Evolutionary conservation across 2,113 vertebrate genomes (phyloP), one percentile per base, ranked within the genome.

Genomic region (Carassius carassius): DNA sequence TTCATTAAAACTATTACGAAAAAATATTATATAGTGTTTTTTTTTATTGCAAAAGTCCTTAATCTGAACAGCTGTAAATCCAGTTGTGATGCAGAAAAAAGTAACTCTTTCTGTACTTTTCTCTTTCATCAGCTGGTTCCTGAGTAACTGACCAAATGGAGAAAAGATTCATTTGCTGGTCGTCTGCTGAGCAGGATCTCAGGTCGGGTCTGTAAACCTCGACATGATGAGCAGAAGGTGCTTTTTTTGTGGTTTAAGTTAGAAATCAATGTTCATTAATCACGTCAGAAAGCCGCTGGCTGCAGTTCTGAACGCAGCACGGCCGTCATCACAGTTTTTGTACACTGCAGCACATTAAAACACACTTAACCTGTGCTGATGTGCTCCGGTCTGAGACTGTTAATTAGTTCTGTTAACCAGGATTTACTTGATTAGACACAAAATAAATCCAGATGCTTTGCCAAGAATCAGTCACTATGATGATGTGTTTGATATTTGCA

Each of bases 181-280:
- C 5, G 19, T 47, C 37, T 72, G 23, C 73, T 51, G 73, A 76
- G 13, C 72, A 54, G 32, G 21, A 69, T n/a, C 16, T 63, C 16
- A 44, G 41, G 67, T 84, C 3, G 3, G 58, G 58, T 16, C n/a
- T 67, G n/a, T 35, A 73, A 84, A 78, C 23, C 5, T 6, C 17
- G 12, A 56, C 47, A 70, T 58, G 65, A 73, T 54, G 51, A 82
- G 44, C 51, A 62, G 69, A 70, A 58, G 86, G 78, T 87, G 91
- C 88, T 89, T 90, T 86, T 87, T 90, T 84, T 84, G 86, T 92
- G 89, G 84, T 90, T 93, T 90, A 86, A 88, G 91, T 87, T 47
- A 58, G 63, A 89, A 89, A 94, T 93, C 90, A 91, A 87, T 93
- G 92, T 89, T 92, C 93, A 94, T 95, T 94, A 94, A 95, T 94